Conservation (phyloP, 2,797 vertebrate genomes). For the Mormyrus proboscirostris region DNA sequence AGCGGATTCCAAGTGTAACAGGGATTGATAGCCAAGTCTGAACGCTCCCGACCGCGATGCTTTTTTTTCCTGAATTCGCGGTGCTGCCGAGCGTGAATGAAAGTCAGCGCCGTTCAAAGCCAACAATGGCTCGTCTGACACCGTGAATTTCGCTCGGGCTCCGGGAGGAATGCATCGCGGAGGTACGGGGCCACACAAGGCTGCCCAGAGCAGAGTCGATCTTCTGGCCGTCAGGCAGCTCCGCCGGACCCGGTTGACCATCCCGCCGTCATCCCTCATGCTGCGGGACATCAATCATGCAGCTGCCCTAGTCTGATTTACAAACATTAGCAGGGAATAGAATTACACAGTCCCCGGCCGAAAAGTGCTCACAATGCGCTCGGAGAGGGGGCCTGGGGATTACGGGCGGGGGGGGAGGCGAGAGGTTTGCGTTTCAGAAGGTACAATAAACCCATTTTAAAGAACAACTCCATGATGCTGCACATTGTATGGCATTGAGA, state of each 20-base stretch:
- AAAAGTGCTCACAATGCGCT: slow-evolving; percentile 59
- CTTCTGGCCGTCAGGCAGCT: slow-evolving; percentile 43
- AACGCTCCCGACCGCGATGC: slow-evolving; percentile 11
- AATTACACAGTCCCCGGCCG: slow-evolving; percentile 66
- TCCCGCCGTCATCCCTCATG: slow-evolving; percentile 78
- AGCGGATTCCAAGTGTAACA: not conserved
- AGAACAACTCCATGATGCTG: not conserved
- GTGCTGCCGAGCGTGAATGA: slow-evolving; percentile 32
- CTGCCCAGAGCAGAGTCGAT: slow-evolving; percentile 57
- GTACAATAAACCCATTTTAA: slow-evolving; percentile 22
- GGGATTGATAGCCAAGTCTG: not conserved
- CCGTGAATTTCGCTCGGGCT: slow-evolving; percentile 41
- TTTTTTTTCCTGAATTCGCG: slow-evolving; percentile 21
- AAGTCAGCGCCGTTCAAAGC: slow-evolving; percentile 22
- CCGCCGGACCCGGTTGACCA: slow-evolving; percentile 58
- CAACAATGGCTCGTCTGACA: slow-evolving; percentile 41
- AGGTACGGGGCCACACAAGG: slow-evolving; percentile 46
- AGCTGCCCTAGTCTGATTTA: slow-evolving; percentile 77
- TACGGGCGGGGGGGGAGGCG: slow-evolving; percentile 7
- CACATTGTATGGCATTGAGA: not conserved
- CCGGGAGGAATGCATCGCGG: slow-evolving; percentile 46
- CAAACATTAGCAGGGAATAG: slow-evolving; percentile 86
- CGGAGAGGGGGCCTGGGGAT: slow-evolving; percentile 38
- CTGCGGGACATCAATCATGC: slow-evolving; percentile 82
- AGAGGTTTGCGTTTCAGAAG: slow-evolving; percentile 26